Percentiles rank a stretch among this genome's conserved stretches.
These are phyloP conservation scores for Buphagus erythrorhynchus DNA, from an alignment of 2,797 vertebrate species.

Conservation along the genomic window DNA sequence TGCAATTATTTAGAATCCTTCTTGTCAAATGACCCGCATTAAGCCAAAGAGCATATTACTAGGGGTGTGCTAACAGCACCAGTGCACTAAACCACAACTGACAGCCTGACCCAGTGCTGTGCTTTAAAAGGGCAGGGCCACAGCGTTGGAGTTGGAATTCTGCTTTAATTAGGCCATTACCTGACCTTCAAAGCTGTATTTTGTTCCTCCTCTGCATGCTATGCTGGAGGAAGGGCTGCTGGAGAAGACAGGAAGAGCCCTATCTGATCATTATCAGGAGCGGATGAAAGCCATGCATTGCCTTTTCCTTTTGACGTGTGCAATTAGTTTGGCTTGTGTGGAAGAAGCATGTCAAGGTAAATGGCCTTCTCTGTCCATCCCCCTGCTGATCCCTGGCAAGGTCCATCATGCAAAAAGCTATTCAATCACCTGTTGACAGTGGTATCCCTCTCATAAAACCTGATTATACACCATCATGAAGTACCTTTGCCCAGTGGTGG, in stretches of 20 bases:
- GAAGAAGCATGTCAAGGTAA: constrained; percentile 47
- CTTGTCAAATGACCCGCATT: constrained; percentile 37
- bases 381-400: constrained; percentile 65
- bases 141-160: constrained; percentile 9
- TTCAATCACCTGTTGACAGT: constrained; percentile 64
- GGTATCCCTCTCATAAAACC: constrained; percentile 44
- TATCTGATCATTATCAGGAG: constrained; percentile 72
- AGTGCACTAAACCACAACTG: constrained; percentile 18
- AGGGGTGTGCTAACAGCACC: neutral
- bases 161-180: constrained; percentile 47
- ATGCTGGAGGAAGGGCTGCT: constrained; percentile 33
- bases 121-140: constrained; percentile 7
- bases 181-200: constrained; percentile 51
- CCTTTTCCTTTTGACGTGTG: constrained; percentile 58
- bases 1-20: constrained; percentile 50
- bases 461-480: neutral
- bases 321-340: constrained; percentile 36
- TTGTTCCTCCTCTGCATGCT: constrained; percentile 33
- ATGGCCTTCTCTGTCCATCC: neutral
- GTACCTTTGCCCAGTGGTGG: neutral
- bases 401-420: constrained; percentile 28
- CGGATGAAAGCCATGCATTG: constrained; percentile 37
- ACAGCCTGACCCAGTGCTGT: constrained; percentile 11
- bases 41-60: neutral
- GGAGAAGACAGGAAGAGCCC: constrained; percentile 53